Base-by-base conservation (phyloP, 2,797 vertebrate genomes). In the Triplophysa bombifrons region DNA sequence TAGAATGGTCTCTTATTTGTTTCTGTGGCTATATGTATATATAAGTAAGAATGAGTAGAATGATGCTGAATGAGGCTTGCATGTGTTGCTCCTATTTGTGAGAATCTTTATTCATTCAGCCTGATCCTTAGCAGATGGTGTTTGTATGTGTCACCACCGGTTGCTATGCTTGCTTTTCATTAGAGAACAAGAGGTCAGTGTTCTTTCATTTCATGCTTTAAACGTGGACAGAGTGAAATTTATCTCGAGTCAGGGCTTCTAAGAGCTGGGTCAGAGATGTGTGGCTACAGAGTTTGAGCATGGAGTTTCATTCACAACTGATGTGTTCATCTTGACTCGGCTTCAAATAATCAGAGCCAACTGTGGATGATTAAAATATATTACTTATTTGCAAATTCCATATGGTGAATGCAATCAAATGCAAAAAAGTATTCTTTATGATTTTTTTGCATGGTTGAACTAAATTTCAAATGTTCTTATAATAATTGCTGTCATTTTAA, bases 121-220 rank as follows among this genome's bases (percentile, higher is more conserved):
- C 53, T 80, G 74, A 72, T 74, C 66, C 58, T 55, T 78, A 82
- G 70, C 83, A 84, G 83, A 84, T 84, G 81, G 74, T 84, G 83
- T 82, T 84, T 84, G 56, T 50, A 41, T 80, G 65, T 74, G 64
- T 74, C 65, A 66, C 46, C 0, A 1, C 46, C 0, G 2, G 58
- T 82, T 70, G 51, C 17, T 82, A 44, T 64, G 25, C 56, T 19
- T 38, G 56, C 14, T 68, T 63, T 77, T 80, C 66, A 74, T 72
- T 74, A 72, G 76, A 74, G 69, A 34, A 30, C 53, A 58, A 73
- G 56, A 65, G 75, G 44, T 78, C 70, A 30, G 17, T 67, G 70
- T n/a, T 70, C 58, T 55, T 63, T 55, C 48, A 66, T 44, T 66
- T 76, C 16, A 65, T 48, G 17, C 71, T 27, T 70, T 72, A 80